A percentile compares a stretch with the other conserved stretches of the same genome.
Evolutionary conservation across 2,888 invertebrate genomes (phyloP).

Genomic region (Dioctria linearis): DNA sequence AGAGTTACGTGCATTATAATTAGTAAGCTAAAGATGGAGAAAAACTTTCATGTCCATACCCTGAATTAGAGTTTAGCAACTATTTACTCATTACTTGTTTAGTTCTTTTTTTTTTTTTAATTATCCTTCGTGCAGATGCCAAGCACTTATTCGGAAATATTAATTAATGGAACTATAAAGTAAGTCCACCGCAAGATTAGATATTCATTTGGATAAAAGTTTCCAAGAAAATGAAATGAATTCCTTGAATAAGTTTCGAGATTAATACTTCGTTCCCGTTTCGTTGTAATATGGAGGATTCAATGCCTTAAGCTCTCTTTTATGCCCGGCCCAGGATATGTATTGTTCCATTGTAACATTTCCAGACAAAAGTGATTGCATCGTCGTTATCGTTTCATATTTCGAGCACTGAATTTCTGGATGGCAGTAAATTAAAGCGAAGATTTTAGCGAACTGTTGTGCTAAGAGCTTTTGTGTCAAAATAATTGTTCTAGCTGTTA

Average conservation of each 20-base stretch:
- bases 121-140: neutral
- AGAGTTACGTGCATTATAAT: too few relatives aligned
- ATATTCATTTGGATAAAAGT: neutral
- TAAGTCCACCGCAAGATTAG: neutral
- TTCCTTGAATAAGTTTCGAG: neutral
- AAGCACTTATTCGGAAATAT: neutral
- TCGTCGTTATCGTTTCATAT: neutral
- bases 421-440: neutral
- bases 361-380: neutral
- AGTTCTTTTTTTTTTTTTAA: neutral
- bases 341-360: neutral
- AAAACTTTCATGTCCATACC: too few relatives aligned
- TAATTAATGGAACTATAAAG: too few relatives aligned
- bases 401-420: neutral
- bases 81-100: too few relatives aligned
- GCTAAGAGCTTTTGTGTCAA: neutral
- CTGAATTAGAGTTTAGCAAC: too few relatives aligned
- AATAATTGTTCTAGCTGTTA: neutral
- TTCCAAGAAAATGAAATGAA: neutral
- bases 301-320: slow-evolving; percentile 4
- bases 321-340: neutral
- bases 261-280: neutral
- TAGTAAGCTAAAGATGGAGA: too few relatives aligned
- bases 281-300: neutral
- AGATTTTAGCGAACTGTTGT: neutral